Evolutionary conservation across 2,888 invertebrate species (phyloP), one percentile per base, ranked within the genome.

Genomic region (Invenusta paracnida): DNA sequence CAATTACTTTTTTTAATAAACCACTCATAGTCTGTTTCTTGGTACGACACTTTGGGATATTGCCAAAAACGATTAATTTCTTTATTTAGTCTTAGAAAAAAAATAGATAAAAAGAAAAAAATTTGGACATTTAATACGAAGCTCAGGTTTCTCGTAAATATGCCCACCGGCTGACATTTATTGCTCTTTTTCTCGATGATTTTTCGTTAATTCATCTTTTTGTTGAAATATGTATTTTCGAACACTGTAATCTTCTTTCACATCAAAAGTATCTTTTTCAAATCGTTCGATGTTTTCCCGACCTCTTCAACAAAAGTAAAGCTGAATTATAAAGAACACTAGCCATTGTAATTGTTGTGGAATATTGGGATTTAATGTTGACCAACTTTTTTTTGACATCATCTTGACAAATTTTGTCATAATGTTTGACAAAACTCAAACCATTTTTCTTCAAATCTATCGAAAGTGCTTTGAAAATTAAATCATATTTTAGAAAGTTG

Each of bases 261-360:
- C 25, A 23, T 5, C 73, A 73, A 73, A 73, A n/a, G 73, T 73
- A 23, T 73, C 73, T 73, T 73, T 5, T 23, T 73, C 73, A 73
- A 73, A 73, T 23, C 25, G 73, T 73, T 73, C 73, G 73, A 73
- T 73, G 73, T 73, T 73, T 73, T 73, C 73, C 73, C 73, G 73
- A 73, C 73, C 25, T 73, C 73, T 73, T 73, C 73, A 23, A 73
- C 73, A 73, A 73, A 73, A 73, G 25, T 73, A 73, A n/a, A 73
- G 27, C 23, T 73, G 27, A 13, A 73, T 73, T 5, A 73, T 23
- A 73, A 73, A 73, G 11, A 23, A 73, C 25, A 73, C 25, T 73
- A 48, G 48, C 48, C 48, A 48, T 48, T 48, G 17, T 11, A 48
- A 48, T 48, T 48, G 48, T 48, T 48, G 48, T 48, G 48, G 5